Evolutionary conservation across 1,140 invertebrate genomes (phyloP).

Genomic region (Stegodyphus dumicola): DNA sequence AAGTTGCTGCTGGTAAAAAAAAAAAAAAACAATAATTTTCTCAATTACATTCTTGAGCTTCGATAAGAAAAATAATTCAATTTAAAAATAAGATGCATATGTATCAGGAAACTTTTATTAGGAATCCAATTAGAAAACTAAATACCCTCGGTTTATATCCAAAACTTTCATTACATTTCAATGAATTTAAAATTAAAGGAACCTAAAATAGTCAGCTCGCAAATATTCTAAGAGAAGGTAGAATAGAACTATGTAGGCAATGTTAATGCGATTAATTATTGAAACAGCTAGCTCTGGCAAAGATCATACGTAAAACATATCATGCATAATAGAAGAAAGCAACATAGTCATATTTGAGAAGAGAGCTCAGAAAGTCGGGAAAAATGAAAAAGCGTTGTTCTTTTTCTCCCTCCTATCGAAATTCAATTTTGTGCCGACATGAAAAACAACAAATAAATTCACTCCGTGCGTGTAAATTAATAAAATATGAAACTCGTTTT

Average conservation of each 20-base stretch:
- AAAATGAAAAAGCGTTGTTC: slow-evolving; percentile 15
- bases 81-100: no score
- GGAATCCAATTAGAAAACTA: slow-evolving; percentile 57
- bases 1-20: no score
- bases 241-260: slow-evolving; percentile 10
- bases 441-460: slow-evolving; percentile 60
- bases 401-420: slow-evolving; percentile 26
- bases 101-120: slow-evolving; percentile 1
- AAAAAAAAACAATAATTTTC: no score
- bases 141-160: slow-evolving; percentile 44
- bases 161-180: slow-evolving; percentile 56
- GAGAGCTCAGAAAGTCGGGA: not conserved
- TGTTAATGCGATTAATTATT: slow-evolving; percentile 60
- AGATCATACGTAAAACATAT: slow-evolving; percentile 48
- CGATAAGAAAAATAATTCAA: no score
- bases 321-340: slow-evolving; percentile 58
- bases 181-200: slow-evolving; percentile 56
- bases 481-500: slow-evolving; percentile 61
- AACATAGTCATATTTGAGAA: slow-evolving; percentile 23
- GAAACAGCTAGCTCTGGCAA: slow-evolving; percentile 48
- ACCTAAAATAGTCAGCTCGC: slow-evolving; percentile 14
- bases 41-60: no score
- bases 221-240: slow-evolving; percentile 27
- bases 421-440: slow-evolving; percentile 57
- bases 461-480: slow-evolving; percentile 56